phyloP scores from a whole-genome alignment of 2,797 vertebrate species.

The Parambassis ranga region DNA sequence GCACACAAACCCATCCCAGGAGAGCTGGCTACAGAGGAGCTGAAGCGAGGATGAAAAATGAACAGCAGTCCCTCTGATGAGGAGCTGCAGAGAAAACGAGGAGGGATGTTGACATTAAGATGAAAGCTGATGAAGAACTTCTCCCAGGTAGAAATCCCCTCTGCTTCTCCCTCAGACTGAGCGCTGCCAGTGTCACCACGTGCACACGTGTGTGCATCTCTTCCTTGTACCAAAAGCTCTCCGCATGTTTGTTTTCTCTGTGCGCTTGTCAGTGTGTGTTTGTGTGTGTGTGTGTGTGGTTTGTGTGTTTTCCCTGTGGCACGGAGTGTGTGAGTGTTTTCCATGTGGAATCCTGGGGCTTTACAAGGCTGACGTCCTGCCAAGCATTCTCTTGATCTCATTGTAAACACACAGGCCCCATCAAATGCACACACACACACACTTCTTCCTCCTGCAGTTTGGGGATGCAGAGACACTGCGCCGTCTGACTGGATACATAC shows the following conservation, averaged over 20 bases:
- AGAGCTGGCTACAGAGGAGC: neutral
- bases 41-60: neutral
- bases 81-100: neutral
- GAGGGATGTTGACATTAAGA: neutral
- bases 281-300: neutral
- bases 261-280: neutral
- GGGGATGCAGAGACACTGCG: neutral
- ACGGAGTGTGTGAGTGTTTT: conserved; percentile 44
- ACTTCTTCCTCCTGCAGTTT: conserved; percentile 6
- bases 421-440: conserved; percentile 17
- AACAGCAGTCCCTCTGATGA: conserved; percentile 8
- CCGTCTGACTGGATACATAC: conserved; percentile 13
- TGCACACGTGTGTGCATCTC: conserved; percentile 8
- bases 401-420: conserved; percentile 50
- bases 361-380: conserved; percentile 64
- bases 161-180: neutral
- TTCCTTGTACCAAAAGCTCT: neutral
- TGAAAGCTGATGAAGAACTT: conserved; percentile 18
- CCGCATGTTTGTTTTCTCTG: neutral
- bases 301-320: conserved; percentile 31
- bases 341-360: conserved; percentile 54
- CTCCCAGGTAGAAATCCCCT: conserved; percentile 18
- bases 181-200: neutral
- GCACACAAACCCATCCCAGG: neutral
- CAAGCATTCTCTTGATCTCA: conserved; percentile 67